Percentiles rank a stretch among this genome's conserved stretches.
phyloP scores from a whole-genome alignment of 35 echinoderm and acorn worm species.

The Acanthaster planci region DNA sequence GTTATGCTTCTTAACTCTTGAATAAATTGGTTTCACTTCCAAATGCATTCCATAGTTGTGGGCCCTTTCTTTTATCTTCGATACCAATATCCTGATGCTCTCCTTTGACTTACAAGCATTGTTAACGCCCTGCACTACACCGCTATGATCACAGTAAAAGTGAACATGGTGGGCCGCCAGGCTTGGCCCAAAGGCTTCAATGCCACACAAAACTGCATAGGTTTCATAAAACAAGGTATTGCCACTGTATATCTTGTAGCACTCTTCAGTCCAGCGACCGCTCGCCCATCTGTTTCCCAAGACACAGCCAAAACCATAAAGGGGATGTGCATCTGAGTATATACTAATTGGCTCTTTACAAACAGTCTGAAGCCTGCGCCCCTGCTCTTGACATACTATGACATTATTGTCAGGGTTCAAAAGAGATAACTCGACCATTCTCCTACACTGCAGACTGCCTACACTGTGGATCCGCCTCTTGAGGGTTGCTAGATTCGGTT shows the following conservation, averaged over 20 bases:
- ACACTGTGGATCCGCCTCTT: too few relatives aligned
- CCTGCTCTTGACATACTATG: too few relatives aligned
- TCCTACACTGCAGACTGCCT: too few relatives aligned
- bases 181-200: slow-evolving; percentile 10
- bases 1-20: too few relatives aligned
- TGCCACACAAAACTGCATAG: slow-evolving; percentile 12
- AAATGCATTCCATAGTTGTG: too few relatives aligned
- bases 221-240: slow-evolving; percentile 28
- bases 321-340: slow-evolving; percentile 31
- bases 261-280: slow-evolving; percentile 19
- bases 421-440: too few relatives aligned
- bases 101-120: neutral
- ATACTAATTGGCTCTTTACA: neutral
- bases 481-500: too few relatives aligned
- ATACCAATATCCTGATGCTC: neutral
- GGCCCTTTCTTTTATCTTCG: too few relatives aligned
- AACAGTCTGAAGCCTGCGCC: too few relatives aligned
- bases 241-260: neutral
- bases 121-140: slow-evolving; percentile 25
- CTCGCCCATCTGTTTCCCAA: slow-evolving; percentile 43
- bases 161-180: neutral
- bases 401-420: too few relatives aligned
- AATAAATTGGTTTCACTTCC: too few relatives aligned
- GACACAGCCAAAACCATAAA: slow-evolving; percentile 41
- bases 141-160: slow-evolving; percentile 31